phyloP scores from a whole-genome alignment of 2,113 vertebrate genomes.

The Boleophthalmus pectinirostris region DNA sequence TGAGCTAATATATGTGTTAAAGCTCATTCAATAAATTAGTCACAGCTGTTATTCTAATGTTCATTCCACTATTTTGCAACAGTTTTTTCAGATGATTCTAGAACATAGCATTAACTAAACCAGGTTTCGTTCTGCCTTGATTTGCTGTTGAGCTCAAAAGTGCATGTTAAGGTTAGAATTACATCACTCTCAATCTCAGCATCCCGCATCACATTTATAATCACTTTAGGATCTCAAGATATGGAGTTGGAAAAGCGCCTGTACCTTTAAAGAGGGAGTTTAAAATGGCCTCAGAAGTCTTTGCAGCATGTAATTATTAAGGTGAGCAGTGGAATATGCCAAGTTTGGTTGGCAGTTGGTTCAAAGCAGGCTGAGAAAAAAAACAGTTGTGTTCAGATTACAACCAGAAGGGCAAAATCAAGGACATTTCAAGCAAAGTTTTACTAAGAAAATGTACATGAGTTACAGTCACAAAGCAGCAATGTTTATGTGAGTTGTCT shows the following conservation, averaged over 20 bases:
- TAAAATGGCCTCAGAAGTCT: slow-evolving; percentile 24
- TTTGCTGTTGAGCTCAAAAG: slow-evolving; percentile 29
- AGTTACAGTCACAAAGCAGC: too few relatives aligned
- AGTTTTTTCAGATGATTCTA: slow-evolving; percentile 32
- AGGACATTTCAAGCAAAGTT: neutral
- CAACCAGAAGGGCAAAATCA: slow-evolving; percentile 1
- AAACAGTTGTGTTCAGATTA: neutral
- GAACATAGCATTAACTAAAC: slow-evolving; percentile 21
- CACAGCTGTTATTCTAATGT: too few relatives aligned
- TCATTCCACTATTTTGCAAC: slow-evolving; percentile 1
- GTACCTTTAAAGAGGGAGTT: slow-evolving; percentile 9
- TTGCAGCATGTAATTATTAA: slow-evolving; percentile 26
- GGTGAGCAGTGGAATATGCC: neutral
- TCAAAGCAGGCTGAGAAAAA: neutral
- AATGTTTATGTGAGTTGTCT: too few relatives aligned
- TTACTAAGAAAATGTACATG: too few relatives aligned
- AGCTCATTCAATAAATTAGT: slow-evolving; percentile 23
- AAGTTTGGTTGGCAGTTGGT: neutral
- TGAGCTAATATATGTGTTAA: neutral
- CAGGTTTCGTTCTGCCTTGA: slow-evolving; percentile 9
- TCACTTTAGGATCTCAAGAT: slow-evolving; percentile 23
- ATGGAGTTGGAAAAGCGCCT: slow-evolving; percentile 22
- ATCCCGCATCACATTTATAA: slow-evolving; percentile 52
- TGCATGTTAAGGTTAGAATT: slow-evolving; percentile 26
- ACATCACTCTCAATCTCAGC: slow-evolving; percentile 27